Evolutionary conservation across 2,113 vertebrate species (phyloP).

Genomic region (Paradoxurus hermaphroditus): DNA sequence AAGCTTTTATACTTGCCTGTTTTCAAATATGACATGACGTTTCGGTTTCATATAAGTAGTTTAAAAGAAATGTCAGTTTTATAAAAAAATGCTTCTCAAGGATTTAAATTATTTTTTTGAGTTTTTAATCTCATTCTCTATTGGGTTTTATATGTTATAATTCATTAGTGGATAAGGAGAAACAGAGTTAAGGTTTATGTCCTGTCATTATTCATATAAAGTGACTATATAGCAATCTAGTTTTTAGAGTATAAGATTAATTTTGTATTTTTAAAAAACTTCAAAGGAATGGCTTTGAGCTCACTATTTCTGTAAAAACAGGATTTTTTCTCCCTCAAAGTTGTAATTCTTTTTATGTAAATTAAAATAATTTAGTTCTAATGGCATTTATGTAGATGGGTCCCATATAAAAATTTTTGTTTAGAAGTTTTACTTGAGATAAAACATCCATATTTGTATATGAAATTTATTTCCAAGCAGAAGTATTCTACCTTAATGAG

Average conservation of each 20-base stretch:
- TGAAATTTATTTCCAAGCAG: slow-evolving; percentile 22
- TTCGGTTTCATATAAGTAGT: background rate
- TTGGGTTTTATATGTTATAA: background rate
- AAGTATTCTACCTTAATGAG: slow-evolving; percentile 32
- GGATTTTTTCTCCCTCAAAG: background rate
- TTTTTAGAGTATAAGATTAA: slow-evolving; percentile 32
- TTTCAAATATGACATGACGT: slow-evolving; percentile 8
- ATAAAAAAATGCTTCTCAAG: background rate
- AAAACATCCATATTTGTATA: background rate
- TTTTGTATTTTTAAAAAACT: background rate
- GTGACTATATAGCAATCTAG: background rate
- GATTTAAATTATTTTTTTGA: background rate
- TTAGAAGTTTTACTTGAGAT: background rate
- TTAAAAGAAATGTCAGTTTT: slow-evolving; percentile 11
- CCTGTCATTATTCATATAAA: slow-evolving; percentile 10
- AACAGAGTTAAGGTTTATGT: background rate
- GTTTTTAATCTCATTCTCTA: background rate
- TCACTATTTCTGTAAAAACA: background rate
- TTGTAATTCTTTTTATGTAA: background rate
- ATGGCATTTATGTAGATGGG: background rate
- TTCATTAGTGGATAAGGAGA: slow-evolving; percentile 19
- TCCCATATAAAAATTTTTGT: background rate
- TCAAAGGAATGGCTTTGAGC: background rate
- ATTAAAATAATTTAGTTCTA: slow-evolving; percentile 26
- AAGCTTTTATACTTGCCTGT: background rate